Percentiles rank a stretch among this genome's conserved stretches.
Evolutionary conservation across 2,113 vertebrate genomes (phyloP).

Genomic region (Mustelus asterias): DNA sequence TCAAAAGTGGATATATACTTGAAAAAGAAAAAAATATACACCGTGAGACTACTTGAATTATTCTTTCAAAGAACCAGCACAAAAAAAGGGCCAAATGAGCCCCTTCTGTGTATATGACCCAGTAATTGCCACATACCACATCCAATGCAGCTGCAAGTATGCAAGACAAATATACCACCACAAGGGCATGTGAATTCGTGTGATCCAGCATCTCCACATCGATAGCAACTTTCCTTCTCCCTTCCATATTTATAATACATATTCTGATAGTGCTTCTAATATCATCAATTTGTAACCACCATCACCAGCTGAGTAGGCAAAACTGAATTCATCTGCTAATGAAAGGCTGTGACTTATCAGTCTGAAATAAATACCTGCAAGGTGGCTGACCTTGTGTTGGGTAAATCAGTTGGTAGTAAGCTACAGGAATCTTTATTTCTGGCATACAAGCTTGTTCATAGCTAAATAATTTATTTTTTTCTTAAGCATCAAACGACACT

Average conservation of each 20-base stretch:
- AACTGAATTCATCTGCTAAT: neutral
- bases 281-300: neutral
- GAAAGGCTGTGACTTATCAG: neutral
- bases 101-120: no score
- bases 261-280: neutral
- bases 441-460: neutral
- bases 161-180: neutral
- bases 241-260: neutral
- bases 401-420: neutral
- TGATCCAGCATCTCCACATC: neutral
- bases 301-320: neutral
- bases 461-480: neutral
- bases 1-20: no score
- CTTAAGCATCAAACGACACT: neutral
- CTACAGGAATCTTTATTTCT: neutral
- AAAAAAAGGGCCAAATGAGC: no score
- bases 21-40: no score
- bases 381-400: neutral
- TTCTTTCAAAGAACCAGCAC: no score
- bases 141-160: neutral
- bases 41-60: no score
- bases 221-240: neutral
- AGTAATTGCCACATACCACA: neutral
- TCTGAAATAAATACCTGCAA: neutral
- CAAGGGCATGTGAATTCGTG: neutral